These are phyloP conservation scores for Callipepla squamata DNA, from an alignment of 2,113 vertebrate species.

Conservation along the genomic window DNA sequence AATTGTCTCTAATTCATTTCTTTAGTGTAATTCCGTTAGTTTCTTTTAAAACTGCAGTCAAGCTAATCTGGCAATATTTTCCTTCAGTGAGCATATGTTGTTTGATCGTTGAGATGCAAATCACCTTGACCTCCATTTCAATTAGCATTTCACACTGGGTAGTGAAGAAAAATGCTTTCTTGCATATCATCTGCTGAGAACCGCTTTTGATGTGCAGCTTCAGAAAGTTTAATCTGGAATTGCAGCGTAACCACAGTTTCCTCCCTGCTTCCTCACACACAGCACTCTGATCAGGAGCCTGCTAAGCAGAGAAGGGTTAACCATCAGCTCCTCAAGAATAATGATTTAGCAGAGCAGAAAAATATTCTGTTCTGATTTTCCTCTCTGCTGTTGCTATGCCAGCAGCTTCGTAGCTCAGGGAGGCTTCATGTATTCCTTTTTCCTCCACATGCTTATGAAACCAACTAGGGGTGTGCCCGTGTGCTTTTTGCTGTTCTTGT, in stretches of 20 bases:
- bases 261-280: neutral
- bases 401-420: neutral
- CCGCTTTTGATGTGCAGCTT: neutral
- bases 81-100: slow-evolving; percentile 2
- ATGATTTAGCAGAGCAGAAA: neutral
- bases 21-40: neutral
- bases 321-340: neutral
- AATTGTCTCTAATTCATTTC: slow-evolving; percentile 16
- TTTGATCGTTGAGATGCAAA: neutral
- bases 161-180: neutral
- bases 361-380: neutral
- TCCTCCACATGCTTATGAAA: neutral
- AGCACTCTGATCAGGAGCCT: neutral
- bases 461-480: neutral
- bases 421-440: neutral
- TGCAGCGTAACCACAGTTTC: neutral
- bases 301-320: neutral
- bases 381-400: neutral
- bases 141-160: neutral
- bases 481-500: neutral
- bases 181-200: slow-evolving; percentile 3
- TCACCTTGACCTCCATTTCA: slow-evolving; percentile 34
- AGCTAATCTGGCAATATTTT: slow-evolving; percentile 16
- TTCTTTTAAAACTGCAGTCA: neutral
- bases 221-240: neutral